These are phyloP conservation scores for Colostygia pectinataria DNA, from an alignment of 2,888 invertebrate genomes.

Conservation along the genomic window DNA sequence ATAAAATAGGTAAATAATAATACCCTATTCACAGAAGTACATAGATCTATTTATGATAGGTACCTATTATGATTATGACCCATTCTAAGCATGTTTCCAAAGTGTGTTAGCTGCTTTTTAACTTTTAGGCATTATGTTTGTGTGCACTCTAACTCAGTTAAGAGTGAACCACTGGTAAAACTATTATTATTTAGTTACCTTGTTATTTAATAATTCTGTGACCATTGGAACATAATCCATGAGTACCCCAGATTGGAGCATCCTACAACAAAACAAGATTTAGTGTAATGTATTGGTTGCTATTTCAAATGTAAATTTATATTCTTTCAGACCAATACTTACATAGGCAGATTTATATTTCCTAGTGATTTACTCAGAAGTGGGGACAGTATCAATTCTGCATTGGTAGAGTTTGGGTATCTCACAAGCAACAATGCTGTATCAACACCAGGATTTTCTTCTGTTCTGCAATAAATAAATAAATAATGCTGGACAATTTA, in stretches of 20 bases:
- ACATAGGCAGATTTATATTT: slow-evolving; percentile 72
- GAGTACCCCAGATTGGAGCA: slow-evolving; percentile 78
- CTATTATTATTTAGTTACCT: slow-evolving; percentile 45
- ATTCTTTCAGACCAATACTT: slow-evolving; percentile 42
- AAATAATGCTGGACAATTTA: too few species aligned
- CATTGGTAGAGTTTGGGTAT: slow-evolving; percentile 80
- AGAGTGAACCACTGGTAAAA: too few species aligned
- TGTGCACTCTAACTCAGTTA: too few species aligned
- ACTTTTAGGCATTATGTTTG: too few species aligned
- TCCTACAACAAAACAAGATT: slow-evolving; percentile 50
- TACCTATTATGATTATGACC: too few species aligned
- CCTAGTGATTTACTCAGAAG: slow-evolving; percentile 72
- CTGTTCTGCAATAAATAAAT: slow-evolving; percentile 45
- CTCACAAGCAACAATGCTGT: slow-evolving; percentile 81
- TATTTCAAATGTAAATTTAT: neutral
- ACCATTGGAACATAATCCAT: slow-evolving; percentile 84
- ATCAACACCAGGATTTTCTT: slow-evolving; percentile 74
- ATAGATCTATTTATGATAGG: too few species aligned
- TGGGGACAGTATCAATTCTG: slow-evolving; percentile 75
- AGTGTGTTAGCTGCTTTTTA: too few species aligned
- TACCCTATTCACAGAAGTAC: too few species aligned
- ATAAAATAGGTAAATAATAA: neutral
- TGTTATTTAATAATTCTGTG: slow-evolving; percentile 76
- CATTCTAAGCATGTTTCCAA: too few species aligned
- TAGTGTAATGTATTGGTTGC: neutral